Conservation (phyloP, 2,113 vertebrate species). For the Alligator sinensis region DNA sequence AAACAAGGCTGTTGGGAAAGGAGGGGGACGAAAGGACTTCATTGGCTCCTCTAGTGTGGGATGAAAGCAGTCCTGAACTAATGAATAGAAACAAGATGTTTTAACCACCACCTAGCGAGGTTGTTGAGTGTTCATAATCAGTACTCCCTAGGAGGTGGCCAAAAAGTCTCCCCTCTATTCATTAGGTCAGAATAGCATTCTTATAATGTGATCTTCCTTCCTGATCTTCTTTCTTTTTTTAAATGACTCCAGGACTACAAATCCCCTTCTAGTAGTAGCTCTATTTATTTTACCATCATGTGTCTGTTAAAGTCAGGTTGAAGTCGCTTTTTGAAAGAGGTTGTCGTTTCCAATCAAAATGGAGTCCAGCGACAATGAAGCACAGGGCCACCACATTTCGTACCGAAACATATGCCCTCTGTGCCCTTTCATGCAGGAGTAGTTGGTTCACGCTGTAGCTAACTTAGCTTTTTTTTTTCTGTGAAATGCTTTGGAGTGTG, state of each 20-base stretch:
- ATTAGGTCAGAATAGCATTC: constrained; percentile 68
- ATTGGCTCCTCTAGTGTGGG: constrained; percentile 44
- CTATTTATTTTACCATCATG: constrained; percentile 61
- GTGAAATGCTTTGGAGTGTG: constrained; percentile 3
- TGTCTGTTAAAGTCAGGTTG: constrained; percentile 51
- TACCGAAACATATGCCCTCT: neutral
- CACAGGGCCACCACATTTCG: constrained; percentile 4
- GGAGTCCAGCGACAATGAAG: neutral
- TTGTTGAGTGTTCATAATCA: constrained; percentile 68
- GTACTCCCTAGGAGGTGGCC: constrained; percentile 74
- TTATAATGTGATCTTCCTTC: constrained; percentile 72
- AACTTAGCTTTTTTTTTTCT: neutral
- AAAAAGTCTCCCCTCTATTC: constrained; percentile 76
- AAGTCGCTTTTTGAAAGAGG: constrained; percentile 22
- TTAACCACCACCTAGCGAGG: constrained; percentile 65
- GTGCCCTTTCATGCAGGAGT: neutral
- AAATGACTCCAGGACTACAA: constrained; percentile 70
- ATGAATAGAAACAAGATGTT: constrained; percentile 77
- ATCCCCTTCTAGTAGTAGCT: constrained; percentile 61
- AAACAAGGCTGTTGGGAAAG: constrained; percentile 26
- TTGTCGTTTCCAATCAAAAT: constrained; percentile 44
- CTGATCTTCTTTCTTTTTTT: constrained; percentile 67
- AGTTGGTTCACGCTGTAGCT: constrained; percentile 12
- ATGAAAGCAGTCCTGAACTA: constrained; percentile 63
- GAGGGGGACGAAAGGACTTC: constrained; percentile 11